Evolutionary conservation across 2,113 vertebrate genomes (phyloP), one percentile per base, ranked within the genome.

Genomic region (Nestor notabilis): DNA sequence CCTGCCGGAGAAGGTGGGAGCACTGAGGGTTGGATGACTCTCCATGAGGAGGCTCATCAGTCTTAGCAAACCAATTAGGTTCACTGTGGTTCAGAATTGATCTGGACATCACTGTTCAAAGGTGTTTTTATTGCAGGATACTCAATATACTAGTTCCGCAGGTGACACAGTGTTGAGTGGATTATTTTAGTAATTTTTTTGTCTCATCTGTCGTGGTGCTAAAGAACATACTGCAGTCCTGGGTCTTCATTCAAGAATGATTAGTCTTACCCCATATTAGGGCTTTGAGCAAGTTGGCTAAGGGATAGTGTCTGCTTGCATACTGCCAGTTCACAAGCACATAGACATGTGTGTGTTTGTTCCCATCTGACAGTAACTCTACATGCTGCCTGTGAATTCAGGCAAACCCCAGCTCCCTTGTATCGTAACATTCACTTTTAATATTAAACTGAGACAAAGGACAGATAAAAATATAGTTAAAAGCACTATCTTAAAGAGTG

Each of bases 1-100:
- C 91, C 95, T 94, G 79, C 78, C 11, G 0, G 92, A 74, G 83
- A 90, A 95, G 83, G 93, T 96, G 94, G 90, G 90, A 95, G 91
- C 49, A 0, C 15, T 69, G 49, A 17, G 15, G 65, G 77, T 83
- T 89, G 65, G 80, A 89, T 96, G 75, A 82, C 64, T 90, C 55
- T 63, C 61, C 0, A 0, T 19, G 60, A 65, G 69, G 55, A 82
- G 76, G 33, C 66, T 94, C 11, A 5, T 76, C 77, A 76, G 65
- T 29, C 63, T 29, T 78, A 71, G 29, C 41, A 69, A 83, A 43
- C 17, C 74, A 11, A 21, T 71, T 75, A 46, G n/a, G 53, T 89
- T 87, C 47, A 5, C 44, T 64, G 77, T 3, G 33, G 65, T 83
- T 91, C 69, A 76, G 27, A 75, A 92, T 49, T 79, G 81, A 71